phyloP scores from a whole-genome alignment of 2,888 invertebrate genomes.

The Coleophora deauratella region DNA sequence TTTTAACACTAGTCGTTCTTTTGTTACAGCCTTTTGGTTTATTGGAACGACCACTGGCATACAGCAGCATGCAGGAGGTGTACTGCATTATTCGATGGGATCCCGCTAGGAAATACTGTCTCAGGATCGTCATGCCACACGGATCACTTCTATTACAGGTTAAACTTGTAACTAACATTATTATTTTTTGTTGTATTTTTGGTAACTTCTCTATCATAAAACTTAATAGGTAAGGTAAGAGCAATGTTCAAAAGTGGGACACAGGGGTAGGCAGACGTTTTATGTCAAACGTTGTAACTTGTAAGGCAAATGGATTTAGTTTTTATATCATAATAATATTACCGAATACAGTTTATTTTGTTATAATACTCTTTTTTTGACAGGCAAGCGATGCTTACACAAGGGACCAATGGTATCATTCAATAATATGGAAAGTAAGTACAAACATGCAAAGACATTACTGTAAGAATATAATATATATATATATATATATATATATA shows the following conservation, averaged over 20 bases:
- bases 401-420: conserved; percentile 89
- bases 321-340: no score
- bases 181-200: not conserved
- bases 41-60: conserved; percentile 79
- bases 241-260: no score
- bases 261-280: no score
- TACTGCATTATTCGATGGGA: conserved; percentile 86
- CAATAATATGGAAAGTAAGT: conserved; percentile 85
- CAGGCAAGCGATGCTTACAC: conserved; percentile 85
- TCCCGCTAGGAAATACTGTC: conserved; percentile 84
- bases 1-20: no score
- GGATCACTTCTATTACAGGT: conserved; percentile 84
- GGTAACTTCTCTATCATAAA: no score
- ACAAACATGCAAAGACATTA: not conserved
- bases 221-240: no score
- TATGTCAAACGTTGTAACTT: no score
- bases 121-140: conserved; percentile 83
- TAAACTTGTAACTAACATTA: not conserved
- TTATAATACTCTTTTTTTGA: not conserved
- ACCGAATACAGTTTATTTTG: no score
- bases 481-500: no score
- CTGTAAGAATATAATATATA: no score
- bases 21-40: conserved; percentile 75
- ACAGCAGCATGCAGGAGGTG: conserved; percentile 84
- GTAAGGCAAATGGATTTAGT: no score